Base-by-base conservation (phyloP, 2,888 invertebrate species). In the Nesidiocoris tenuis region DNA sequence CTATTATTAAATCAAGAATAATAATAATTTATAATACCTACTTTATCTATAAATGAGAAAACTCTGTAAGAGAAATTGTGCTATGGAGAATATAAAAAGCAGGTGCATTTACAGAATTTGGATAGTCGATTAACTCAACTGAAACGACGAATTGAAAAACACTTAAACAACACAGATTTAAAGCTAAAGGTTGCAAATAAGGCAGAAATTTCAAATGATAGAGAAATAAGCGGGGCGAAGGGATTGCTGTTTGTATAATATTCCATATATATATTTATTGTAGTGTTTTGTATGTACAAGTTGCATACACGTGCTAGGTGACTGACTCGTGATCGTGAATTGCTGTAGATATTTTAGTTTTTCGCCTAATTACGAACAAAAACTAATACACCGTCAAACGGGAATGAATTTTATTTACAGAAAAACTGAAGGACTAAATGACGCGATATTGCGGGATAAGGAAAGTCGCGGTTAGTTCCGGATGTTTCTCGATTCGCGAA, bases 251-350 rank as follows among this genome's bases (percentile, higher is more conserved):
- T 70, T 78, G 78, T 78, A 74, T 76, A 23, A 61, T 61, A 61
- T 61, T 61, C 39, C 24, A 71, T 64, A 75, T 68, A 77, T 74
- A 76, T 78, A 72, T 67, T 61, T 76, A 71, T 72, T 77, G 63
- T 75, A 76, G 74, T 78, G 77, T 78, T 72, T 23, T 76, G 77
- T 79, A 70, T 79, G 77, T 79, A 78, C 78, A 78, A 63, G 64
- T 70, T 71, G 78, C 78, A 78, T 78, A 78, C 78, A 78, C 76
- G 78, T 78, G 77, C 79, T 63, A n/a, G 57, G 67, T 56, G 67
- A 21, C 21, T n/a, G n/a, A 39, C 3, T 39, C 39, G 39, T 39
- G 39, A 39, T 7, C 39, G 39, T 39, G 39, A 12, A 39, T 12
- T 7, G 39, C n/a, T n/a, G n/a, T n/a, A n/a, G n/a, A n/a, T n/a